phyloP scores from a whole-genome alignment of 2,113 vertebrate species.

The Pygoscelis antarcticus region DNA sequence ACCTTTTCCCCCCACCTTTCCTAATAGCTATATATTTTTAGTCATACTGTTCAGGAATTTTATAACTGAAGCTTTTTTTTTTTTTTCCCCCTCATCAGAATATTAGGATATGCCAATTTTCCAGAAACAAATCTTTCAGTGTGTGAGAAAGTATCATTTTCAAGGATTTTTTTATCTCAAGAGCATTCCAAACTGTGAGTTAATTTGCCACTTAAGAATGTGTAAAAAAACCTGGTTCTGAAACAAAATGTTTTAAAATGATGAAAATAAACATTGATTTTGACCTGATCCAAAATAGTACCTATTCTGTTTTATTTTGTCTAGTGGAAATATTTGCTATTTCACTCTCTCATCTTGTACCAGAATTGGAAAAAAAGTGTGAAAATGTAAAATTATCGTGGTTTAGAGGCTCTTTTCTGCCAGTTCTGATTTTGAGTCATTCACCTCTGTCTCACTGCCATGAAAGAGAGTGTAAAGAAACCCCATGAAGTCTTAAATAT shows the following conservation, averaged over 20 bases:
- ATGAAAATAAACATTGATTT: background rate
- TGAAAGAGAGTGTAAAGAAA: background rate
- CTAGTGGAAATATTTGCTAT: background rate
- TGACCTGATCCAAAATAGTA: slow-evolving; percentile 5
- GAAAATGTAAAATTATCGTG: background rate
- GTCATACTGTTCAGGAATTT: background rate
- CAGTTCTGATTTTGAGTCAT: background rate
- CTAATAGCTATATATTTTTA: background rate
- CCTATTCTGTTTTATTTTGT: slow-evolving; percentile 8
- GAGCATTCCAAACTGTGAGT: background rate
- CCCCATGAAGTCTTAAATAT: background rate
- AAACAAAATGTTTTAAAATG: background rate
- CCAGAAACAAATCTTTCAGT: background rate
- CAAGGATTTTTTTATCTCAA: background rate
- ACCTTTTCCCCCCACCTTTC: background rate
- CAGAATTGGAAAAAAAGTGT: background rate
- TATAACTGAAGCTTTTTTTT: background rate
- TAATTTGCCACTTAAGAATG: background rate
- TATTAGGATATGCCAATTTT: slow-evolving; percentile 12
- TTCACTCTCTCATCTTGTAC: background rate
- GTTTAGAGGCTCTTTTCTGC: background rate
- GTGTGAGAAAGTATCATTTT: background rate
- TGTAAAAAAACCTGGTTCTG: background rate
- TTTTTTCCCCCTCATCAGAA: background rate
- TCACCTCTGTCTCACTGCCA: background rate